Evolutionary conservation across 2,888 invertebrate genomes (phyloP).

Genomic region (Isotomurus palustris): DNA sequence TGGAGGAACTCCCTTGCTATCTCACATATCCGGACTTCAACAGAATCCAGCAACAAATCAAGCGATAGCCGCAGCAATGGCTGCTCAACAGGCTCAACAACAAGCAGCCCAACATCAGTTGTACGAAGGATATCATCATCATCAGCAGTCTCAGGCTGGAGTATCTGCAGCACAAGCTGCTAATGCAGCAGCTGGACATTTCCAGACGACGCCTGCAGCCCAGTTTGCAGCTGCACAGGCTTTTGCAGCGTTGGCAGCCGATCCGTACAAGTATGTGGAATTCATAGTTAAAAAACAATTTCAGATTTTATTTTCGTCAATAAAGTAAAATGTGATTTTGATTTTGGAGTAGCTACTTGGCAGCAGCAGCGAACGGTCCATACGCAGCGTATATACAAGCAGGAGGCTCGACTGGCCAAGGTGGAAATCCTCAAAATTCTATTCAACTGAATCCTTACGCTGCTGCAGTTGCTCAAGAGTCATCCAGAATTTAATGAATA

Average conservation of each 20-base stretch:
- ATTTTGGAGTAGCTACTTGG: conserved; percentile 8
- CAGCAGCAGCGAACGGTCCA: conserved; percentile 5
- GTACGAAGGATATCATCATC: conserved; percentile 25
- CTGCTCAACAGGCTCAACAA: conserved; percentile 21
- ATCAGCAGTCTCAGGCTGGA: conserved; percentile 9
- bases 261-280: conserved; percentile 8
- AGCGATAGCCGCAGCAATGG: conserved; percentile 39
- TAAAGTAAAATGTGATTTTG: too few species aligned
- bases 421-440: background rate
- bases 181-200: background rate
- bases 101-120: conserved; percentile 18
- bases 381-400: conserved; percentile 8
- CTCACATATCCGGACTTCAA: conserved; percentile 12
- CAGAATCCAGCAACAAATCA: conserved; percentile 33
- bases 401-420: background rate
- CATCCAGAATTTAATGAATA: conserved; percentile 2
- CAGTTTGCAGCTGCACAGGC: conserved; percentile 35
- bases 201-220: conserved; percentile 16
- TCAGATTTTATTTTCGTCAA: background rate
- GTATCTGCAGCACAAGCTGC: conserved; percentile 10
- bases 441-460: conserved; percentile 10
- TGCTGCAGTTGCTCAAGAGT: conserved; percentile 15
- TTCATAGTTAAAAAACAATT: background rate
- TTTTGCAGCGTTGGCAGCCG: conserved; percentile 26
- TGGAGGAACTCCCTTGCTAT: conserved; percentile 62